Evolutionary conservation across 2,113 vertebrate species (phyloP), one percentile per base, ranked within the genome.

Genomic region (Mellivora capensis): DNA sequence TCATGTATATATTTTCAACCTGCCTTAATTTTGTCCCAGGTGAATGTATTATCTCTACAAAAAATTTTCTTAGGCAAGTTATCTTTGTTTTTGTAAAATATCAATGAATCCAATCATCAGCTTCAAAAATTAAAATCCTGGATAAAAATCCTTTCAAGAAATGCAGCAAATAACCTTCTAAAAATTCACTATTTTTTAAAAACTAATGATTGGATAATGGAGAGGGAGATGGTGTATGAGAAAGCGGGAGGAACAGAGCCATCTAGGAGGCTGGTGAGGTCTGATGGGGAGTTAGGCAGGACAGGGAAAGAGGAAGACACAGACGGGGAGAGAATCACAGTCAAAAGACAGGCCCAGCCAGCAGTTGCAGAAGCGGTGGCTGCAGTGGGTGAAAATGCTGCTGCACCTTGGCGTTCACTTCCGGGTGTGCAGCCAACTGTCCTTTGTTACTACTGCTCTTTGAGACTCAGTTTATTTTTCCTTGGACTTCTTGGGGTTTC

Each of bases 381-480:
- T 11, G 17, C 71, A 2, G 7, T 10, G 9, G 47, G 20, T 23
- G 20, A 12, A 64, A 90, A 31, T 2, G 12, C 11, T 2, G 21
- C 54, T 20, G 42, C 13, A 6, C 54, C 9, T 13, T 3, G 49
- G 87, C 14, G 12, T 39, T 67, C 72, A n/a, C 34, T 29, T 59
- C 67, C 0, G 37, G 12, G 39, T 27, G 34, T 57, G 49, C 69
- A n/a, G 69, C 74, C 54, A 20, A 54, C 69, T 23, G 77, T 74
- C 83, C 87, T 71, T 79, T 67, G 79, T 82, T 79, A 25, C 29
- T 34, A 7, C 18, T 59, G 80, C 57, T 90, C 80, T 87, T 90
- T 37, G 91, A 95, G 89, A 81, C 17, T 11, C 49, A 67, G 95
- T 97, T 98, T 97, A 97, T 98, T 98, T 98, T 97, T 96, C 52